Evolutionary conservation across 2,888 invertebrate genomes (phyloP).

Genomic region (Drosophila neutralis): DNA sequence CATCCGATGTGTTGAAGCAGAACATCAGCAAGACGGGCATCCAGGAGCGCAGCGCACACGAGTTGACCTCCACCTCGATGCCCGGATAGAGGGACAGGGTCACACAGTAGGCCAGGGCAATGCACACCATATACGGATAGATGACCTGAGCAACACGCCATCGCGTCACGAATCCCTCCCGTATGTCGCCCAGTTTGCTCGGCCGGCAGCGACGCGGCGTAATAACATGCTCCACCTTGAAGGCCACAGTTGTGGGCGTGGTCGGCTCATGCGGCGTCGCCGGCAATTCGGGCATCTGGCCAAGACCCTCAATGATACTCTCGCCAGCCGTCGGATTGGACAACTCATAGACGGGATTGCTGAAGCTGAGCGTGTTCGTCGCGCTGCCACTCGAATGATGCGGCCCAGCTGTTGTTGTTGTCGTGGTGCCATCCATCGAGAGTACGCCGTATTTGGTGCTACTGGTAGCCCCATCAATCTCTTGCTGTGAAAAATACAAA

Average conservation of each 20-base stretch:
- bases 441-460: slow-evolving; percentile 90
- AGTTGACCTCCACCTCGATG: slow-evolving; percentile 94
- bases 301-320: slow-evolving; percentile 84
- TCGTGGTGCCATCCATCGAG: slow-evolving; percentile 88
- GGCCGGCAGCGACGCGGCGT: slow-evolving; percentile 83
- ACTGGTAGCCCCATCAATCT: slow-evolving; percentile 86
- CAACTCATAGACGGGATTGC: slow-evolving; percentile 94
- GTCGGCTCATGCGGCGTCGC: slow-evolving; percentile 81
- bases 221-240: slow-evolving; percentile 85
- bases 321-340: slow-evolving; percentile 87
- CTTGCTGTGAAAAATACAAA: slow-evolving; percentile 86
- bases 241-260: slow-evolving; percentile 83
- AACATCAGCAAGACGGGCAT: slow-evolving; percentile 97
- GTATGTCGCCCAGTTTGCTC: slow-evolving; percentile 83
- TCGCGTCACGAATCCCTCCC: slow-evolving; percentile 86
- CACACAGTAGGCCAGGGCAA: slow-evolving; percentile 94
- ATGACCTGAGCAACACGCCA: slow-evolving; percentile 93
- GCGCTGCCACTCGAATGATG: slow-evolving; percentile 82
- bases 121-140: slow-evolving; percentile 96
- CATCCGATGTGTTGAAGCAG: slow-evolving; percentile 93
- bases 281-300: slow-evolving; percentile 82
- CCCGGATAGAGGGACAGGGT: slow-evolving; percentile 96
- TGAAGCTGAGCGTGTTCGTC: slow-evolving; percentile 90
- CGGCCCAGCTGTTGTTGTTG: slow-evolving; percentile 86
- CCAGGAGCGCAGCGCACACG: slow-evolving; percentile 93